A percentile compares a stretch with the other conserved stretches of the same genome.
Evolutionary conservation across 2,888 invertebrate species (phyloP).

Genomic region (Macaria liturata): DNA sequence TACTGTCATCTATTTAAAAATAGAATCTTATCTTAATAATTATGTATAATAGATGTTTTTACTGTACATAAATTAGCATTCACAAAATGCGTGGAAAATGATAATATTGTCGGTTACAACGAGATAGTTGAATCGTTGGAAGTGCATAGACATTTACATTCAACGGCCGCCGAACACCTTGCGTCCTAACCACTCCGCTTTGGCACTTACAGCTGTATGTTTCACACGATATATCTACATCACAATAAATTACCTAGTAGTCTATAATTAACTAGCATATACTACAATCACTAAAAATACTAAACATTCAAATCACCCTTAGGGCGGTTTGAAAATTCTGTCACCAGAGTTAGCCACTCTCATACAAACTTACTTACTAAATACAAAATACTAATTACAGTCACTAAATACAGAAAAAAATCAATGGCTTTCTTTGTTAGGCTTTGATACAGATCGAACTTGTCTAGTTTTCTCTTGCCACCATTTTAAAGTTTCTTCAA

Average conservation of each 20-base stretch:
- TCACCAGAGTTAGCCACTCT: too few relatives aligned
- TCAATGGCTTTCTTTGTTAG: constrained; percentile 40
- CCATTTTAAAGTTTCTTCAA: constrained; percentile 79
- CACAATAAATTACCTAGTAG: constrained; percentile 53
- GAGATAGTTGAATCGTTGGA: constrained; percentile 13
- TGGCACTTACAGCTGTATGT: constrained; percentile 79
- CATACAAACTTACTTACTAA: not conserved
- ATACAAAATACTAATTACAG: constrained; percentile 33
- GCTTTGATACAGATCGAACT: constrained; percentile 41
- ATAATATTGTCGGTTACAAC: constrained; percentile 1
- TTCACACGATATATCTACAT: constrained; percentile 46
- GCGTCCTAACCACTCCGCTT: constrained; percentile 67
- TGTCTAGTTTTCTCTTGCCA: constrained; percentile 78
- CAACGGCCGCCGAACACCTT: constrained; percentile 78
- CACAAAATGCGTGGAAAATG: not conserved
- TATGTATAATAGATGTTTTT: too few relatives aligned
- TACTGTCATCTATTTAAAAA: too few relatives aligned
- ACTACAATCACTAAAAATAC: too few relatives aligned
- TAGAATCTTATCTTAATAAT: too few relatives aligned
- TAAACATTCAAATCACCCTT: too few relatives aligned
- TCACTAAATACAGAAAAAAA: too few relatives aligned
- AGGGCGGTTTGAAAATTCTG: too few relatives aligned
- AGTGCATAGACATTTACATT: constrained; percentile 46
- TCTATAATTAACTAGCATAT: constrained; percentile 32
- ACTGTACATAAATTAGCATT: too few relatives aligned